A percentile compares a stretch with the other conserved stretches of the same genome.
Evolutionary conservation across 1,140 invertebrate genomes (phyloP).

Genomic region (Dicyema japonicum): DNA sequence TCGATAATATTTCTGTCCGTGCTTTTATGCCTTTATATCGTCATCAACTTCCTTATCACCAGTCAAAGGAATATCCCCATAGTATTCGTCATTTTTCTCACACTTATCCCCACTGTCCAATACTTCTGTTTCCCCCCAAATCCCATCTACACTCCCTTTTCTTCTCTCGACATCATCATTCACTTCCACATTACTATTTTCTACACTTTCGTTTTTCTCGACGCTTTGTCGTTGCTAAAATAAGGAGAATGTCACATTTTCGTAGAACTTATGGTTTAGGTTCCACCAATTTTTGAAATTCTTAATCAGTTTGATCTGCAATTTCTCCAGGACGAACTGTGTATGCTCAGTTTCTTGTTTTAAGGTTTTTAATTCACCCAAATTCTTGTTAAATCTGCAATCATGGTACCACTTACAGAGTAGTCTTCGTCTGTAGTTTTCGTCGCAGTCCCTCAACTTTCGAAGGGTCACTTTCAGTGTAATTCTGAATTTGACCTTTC

Average conservation of each 20-base stretch:
- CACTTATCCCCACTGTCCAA: no score
- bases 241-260: background rate
- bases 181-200: constrained; percentile 3
- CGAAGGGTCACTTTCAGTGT: background rate
- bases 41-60: no score
- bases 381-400: constrained; percentile 13
- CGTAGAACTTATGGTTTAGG: constrained; percentile 3
- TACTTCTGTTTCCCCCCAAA: no score
- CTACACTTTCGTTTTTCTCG: background rate
- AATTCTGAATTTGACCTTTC: background rate
- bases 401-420: background rate
- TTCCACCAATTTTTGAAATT: constrained; percentile 20
- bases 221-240: background rate
- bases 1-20: no score
- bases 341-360: constrained; percentile 19
- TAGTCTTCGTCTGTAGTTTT: background rate
- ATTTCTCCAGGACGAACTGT: constrained; percentile 17
- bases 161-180: background rate
- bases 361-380: constrained; percentile 10
- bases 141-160: background rate
- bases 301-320: constrained; percentile 17
- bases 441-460: background rate
- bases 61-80: no score
- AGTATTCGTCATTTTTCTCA: no score
- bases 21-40: no score